Evolutionary conservation across 2,888 invertebrate genomes (phyloP).

Genomic region (Scaeva pyrastri): DNA sequence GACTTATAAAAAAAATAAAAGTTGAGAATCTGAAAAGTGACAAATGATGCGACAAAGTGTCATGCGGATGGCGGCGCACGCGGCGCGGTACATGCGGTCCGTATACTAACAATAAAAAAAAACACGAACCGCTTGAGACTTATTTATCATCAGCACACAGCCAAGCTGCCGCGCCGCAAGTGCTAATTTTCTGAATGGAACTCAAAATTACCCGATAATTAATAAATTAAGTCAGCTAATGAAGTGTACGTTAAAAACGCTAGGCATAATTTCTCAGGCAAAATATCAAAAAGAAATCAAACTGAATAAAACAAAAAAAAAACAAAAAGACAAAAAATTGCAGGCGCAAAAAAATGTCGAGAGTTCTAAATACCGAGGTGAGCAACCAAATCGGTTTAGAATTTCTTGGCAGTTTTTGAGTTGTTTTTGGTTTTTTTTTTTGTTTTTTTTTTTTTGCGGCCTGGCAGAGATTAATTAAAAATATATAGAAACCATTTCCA

Average conservation of each 20-base stretch:
- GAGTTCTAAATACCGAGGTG: conserved; percentile 67
- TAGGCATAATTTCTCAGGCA: conserved; percentile 37
- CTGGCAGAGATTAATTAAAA: conserved; percentile 33
- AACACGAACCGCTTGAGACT: conserved; percentile 44
- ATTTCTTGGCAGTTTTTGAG: conserved; percentile 44
- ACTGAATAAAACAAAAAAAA: no score
- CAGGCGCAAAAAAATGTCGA: conserved; percentile 13
- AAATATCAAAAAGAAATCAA: background rate
- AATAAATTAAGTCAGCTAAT: conserved; percentile 72
- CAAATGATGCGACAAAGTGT: conserved; percentile 74
- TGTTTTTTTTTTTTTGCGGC: background rate
- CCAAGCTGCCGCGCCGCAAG: conserved; percentile 19
- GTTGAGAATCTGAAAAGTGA: conserved; percentile 54
- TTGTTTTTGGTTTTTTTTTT: no score
- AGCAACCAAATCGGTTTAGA: conserved; percentile 63
- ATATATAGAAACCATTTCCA: conserved; percentile 18
- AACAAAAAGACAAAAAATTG: conserved; percentile 43
- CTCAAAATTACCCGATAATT: conserved; percentile 72
- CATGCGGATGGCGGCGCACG: conserved; percentile 49
- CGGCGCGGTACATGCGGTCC: no score
- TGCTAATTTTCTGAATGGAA: conserved; percentile 73
- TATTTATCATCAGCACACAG: conserved; percentile 57
- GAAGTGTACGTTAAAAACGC: conserved; percentile 52
- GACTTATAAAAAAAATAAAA: background rate
- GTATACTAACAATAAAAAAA: background rate